Evolutionary conservation across 2,888 invertebrate genomes (phyloP).

Genomic region (Drosophila algonquin): DNA sequence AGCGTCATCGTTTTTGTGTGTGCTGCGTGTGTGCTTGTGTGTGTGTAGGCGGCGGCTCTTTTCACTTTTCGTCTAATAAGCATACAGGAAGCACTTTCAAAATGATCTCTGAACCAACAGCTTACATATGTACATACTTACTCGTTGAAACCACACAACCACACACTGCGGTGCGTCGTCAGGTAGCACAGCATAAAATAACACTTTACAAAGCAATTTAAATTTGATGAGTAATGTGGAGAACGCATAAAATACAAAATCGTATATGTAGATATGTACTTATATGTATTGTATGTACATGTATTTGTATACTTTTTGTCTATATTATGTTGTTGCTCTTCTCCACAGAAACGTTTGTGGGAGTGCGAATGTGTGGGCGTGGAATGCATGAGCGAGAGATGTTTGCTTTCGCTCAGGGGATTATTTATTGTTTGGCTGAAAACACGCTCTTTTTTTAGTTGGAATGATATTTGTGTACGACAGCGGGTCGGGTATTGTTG

Average conservation of each 20-base stretch:
- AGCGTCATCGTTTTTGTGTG: slow-evolving; percentile 60
- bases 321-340: slow-evolving; percentile 37
- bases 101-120: slow-evolving; percentile 35
- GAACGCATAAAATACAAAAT: not conserved
- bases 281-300: not conserved
- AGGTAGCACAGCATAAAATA: slow-evolving; percentile 63
- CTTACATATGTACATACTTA: slow-evolving; percentile 37
- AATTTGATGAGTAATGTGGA: slow-evolving; percentile 68
- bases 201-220: slow-evolving; percentile 65
- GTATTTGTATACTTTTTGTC: slow-evolving; percentile 12
- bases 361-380: slow-evolving; percentile 35
- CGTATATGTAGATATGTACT: too few species aligned
- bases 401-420: slow-evolving; percentile 36
- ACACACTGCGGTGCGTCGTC: slow-evolving; percentile 27
- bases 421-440: slow-evolving; percentile 29
- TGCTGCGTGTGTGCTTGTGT: slow-evolving; percentile 4
- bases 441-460: slow-evolving; percentile 19
- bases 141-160: not conserved
- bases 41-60: slow-evolving; percentile 45
- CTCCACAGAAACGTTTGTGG: slow-evolving; percentile 38
- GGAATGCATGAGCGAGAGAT: slow-evolving; percentile 43
- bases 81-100: slow-evolving; percentile 76
- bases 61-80: slow-evolving; percentile 77
- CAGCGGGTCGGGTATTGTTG: too few species aligned
- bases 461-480: not conserved